A percentile compares a stretch with the other conserved stretches of the same genome.
Evolutionary conservation across 2,797 vertebrate species (phyloP).

Genomic region (Crocidura indochinensis): DNA sequence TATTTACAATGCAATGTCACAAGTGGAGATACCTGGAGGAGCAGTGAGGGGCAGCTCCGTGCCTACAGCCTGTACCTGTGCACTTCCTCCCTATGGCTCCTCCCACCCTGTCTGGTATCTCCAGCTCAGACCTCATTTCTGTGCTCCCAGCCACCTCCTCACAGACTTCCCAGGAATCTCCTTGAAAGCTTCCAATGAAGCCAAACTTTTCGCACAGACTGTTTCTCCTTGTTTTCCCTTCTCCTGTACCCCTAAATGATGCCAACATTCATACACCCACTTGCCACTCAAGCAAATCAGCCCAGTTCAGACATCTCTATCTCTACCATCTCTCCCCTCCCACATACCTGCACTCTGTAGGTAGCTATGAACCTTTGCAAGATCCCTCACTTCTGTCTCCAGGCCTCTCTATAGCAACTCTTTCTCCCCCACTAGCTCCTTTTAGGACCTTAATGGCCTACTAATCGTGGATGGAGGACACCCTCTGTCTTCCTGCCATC

Average conservation of each 20-base stretch:
- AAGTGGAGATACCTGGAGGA: not conserved
- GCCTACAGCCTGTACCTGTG: not conserved
- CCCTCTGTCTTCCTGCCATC: slow-evolving; percentile 3
- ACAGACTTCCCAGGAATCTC: not conserved
- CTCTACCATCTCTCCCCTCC: not conserved
- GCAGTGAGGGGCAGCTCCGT: too few species aligned
- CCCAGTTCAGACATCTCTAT: not conserved
- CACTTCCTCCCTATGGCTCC: not conserved
- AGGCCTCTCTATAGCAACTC: not conserved
- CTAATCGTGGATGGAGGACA: not conserved
- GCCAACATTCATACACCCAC: not conserved
- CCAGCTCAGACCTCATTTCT: not conserved
- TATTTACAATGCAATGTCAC: too few species aligned
- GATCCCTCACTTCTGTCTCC: not conserved
- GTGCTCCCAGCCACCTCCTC: not conserved
- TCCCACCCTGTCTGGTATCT: not conserved
- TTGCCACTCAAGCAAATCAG: not conserved
- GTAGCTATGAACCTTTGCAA: not conserved
- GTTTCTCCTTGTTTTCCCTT: not conserved
- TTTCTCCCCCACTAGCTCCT: not conserved
- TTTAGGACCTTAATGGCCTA: not conserved
- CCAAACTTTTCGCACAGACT: not conserved
- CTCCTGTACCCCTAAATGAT: not conserved
- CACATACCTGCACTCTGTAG: not conserved
- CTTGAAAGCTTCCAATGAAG: slow-evolving; percentile 36